Conservation (phyloP, 2,888 invertebrate genomes). For the Himalopsyche japonica region DNA sequence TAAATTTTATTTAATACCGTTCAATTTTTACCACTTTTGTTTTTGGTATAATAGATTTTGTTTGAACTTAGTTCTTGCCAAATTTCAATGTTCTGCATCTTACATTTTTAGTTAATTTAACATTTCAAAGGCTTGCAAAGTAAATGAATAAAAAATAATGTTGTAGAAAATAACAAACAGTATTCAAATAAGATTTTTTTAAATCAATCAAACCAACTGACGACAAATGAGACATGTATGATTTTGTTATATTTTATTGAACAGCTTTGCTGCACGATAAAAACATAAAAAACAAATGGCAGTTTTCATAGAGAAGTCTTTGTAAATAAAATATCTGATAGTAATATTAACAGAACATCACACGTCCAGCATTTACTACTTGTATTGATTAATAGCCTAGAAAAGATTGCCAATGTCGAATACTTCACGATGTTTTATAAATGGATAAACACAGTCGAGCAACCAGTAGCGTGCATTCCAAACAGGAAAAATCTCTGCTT, state of each 20-base stretch:
- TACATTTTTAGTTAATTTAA: too few species aligned
- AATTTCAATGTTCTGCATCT: too few species aligned
- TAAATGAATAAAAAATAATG: too few species aligned
- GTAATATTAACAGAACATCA: background rate
- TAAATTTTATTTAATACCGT: too few species aligned
- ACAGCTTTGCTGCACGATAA: background rate
- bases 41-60: too few species aligned
- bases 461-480: too few species aligned
- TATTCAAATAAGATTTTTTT: background rate
- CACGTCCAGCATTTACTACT: background rate
- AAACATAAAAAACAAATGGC: background rate
- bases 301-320: background rate
- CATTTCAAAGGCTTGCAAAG: too few species aligned
- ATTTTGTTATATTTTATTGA: background rate
- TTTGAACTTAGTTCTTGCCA: too few species aligned
- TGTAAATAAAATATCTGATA: background rate
- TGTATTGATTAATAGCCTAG: conserved; percentile 1
- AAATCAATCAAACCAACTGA: background rate
- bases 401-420: background rate
- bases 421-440: conserved; percentile 1
- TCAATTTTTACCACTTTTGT: too few species aligned
- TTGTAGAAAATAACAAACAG: too few species aligned
- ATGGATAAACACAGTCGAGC: background rate
- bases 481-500: too few species aligned
- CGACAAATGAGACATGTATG: background rate